Evolutionary conservation across 2,888 invertebrate genomes (phyloP).

Genomic region (Eupithecia inturbata): DNA sequence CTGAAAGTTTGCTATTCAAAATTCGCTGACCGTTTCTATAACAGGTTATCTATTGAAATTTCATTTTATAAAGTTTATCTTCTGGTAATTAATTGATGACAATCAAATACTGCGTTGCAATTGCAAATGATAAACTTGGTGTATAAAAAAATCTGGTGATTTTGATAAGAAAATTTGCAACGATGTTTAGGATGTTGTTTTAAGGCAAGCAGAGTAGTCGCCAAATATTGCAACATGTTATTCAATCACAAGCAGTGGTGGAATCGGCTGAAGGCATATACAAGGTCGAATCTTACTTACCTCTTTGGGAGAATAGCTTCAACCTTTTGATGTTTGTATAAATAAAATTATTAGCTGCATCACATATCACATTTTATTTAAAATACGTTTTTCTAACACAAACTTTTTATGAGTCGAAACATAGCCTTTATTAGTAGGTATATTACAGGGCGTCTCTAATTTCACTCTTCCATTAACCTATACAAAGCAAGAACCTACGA

Average conservation of each 20-base stretch:
- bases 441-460: slow-evolving; percentile 2
- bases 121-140: background rate
- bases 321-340: background rate
- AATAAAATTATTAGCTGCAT: no score
- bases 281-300: no score
- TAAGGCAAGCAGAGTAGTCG: background rate
- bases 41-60: slow-evolving; percentile 26
- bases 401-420: background rate
- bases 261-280: background rate
- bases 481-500: slow-evolving; percentile 1
- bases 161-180: background rate
- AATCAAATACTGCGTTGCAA: background rate
- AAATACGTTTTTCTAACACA: no score
- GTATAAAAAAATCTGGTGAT: slow-evolving; percentile 21
- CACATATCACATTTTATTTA: no score
- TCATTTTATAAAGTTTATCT: slow-evolving; percentile 30
- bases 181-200: background rate
- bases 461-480: slow-evolving; percentile 5
- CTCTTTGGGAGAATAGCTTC: background rate
- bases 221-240: background rate
- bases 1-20: background rate
- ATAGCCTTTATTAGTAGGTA: background rate
- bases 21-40: background rate
- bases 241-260: background rate
- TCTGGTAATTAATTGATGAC: slow-evolving; percentile 5